Evolutionary conservation across 2,797 vertebrate species (phyloP).

Genomic region (Acestrorhynchus altus): DNA sequence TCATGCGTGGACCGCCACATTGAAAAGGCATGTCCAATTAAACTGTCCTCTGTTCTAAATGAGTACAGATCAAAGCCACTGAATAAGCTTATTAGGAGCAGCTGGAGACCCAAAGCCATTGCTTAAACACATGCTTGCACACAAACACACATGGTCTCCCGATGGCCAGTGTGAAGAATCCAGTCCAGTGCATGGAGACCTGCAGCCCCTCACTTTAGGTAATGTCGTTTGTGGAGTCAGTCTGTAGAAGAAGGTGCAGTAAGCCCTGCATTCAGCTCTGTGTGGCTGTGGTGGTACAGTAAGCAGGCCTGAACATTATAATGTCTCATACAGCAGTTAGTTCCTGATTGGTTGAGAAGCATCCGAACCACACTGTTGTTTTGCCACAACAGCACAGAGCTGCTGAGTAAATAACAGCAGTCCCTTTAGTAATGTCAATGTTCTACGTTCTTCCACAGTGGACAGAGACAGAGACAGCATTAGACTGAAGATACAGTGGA

Average conservation of each 20-base stretch:
- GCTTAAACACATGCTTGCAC: background rate
- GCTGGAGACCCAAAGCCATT: background rate
- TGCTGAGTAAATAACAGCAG: too few relatives aligned
- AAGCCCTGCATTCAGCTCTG: too few relatives aligned
- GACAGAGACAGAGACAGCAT: too few relatives aligned
- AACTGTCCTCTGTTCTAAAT: slow-evolving; percentile 6
- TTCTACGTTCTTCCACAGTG: too few relatives aligned
- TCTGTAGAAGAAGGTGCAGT: too few relatives aligned
- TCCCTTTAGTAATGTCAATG: too few relatives aligned
- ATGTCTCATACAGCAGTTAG: background rate
- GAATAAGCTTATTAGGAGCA: slow-evolving; percentile 17
- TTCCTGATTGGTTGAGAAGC: too few relatives aligned
- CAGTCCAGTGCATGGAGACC: background rate
- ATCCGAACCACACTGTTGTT: background rate
- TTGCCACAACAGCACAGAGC: too few relatives aligned
- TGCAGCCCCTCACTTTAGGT: background rate
- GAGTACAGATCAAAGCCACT: slow-evolving; percentile 6
- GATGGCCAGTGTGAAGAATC: background rate
- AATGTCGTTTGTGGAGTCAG: background rate
- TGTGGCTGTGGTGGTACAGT: background rate
- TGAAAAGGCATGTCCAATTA: background rate
- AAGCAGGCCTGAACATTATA: background rate
- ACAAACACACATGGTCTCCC: background rate
- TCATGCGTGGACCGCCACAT: background rate
- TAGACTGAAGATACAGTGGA: too few relatives aligned